A percentile compares a stretch with the other conserved stretches of the same genome.
phyloP scores from a whole-genome alignment of 2,797 vertebrate genomes.

The Notolepis coatsorum region DNA sequence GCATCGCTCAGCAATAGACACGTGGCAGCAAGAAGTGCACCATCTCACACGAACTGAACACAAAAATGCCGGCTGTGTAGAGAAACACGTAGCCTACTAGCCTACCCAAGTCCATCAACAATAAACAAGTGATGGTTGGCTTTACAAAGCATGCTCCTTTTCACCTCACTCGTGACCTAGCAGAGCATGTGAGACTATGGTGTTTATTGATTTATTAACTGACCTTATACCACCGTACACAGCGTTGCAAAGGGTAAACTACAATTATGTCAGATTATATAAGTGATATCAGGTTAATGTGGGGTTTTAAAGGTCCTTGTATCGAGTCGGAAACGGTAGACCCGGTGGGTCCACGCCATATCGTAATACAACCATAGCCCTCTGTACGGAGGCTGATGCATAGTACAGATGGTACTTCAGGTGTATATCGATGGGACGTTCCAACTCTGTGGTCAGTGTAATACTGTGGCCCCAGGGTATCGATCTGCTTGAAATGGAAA shows the following conservation, averaged over 20 bases:
- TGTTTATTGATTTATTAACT: too few species aligned
- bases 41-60: not conserved
- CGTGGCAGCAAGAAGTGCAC: not conserved
- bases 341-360: too few species aligned
- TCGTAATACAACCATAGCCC: constrained; percentile 14
- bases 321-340: too few species aligned
- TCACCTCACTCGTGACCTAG: not conserved
- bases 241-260: too few species aligned
- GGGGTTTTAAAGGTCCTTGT: too few species aligned
- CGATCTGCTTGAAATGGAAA: not conserved
- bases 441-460: not conserved
- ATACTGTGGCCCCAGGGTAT: not conserved
- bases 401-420: constrained; percentile 5
- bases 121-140: not conserved
- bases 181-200: constrained; percentile 1
- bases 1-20: constrained; percentile 8
- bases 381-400: not conserved
- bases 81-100: not conserved
- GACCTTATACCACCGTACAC: too few species aligned
- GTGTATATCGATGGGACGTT: not conserved
- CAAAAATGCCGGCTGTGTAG: not conserved
- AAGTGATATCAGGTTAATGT: too few species aligned
- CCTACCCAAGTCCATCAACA: not conserved
- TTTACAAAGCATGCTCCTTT: not conserved
- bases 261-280: too few species aligned